These are phyloP conservation scores for Anorthoa munda DNA, from an alignment of 2,888 invertebrate species.

Conservation along the genomic window DNA sequence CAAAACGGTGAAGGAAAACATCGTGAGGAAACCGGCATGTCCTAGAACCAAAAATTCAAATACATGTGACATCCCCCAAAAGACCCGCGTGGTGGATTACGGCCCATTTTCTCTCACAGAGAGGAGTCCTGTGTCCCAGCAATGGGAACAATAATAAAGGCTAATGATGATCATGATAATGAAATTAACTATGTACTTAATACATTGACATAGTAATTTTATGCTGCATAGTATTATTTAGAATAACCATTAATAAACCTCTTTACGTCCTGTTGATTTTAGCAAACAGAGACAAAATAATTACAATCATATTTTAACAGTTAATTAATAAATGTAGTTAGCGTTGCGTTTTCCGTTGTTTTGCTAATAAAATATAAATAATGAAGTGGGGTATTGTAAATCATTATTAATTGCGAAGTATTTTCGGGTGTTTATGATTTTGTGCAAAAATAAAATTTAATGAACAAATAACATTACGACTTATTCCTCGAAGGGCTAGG, in stretches of 20 bases:
- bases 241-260: constrained; percentile 19
- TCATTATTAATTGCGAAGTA: constrained; percentile 5
- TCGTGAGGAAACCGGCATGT: too few species aligned
- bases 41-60: too few species aligned
- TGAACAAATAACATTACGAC: too few species aligned
- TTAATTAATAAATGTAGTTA: constrained; percentile 42
- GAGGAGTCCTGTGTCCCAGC: too few species aligned
- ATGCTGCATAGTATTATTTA: background rate
- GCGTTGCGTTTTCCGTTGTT: constrained; percentile 10
- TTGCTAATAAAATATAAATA: constrained; percentile 9
- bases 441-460: background rate
- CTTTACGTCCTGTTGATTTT: constrained; percentile 31
- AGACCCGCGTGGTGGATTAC: too few species aligned
- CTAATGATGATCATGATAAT: too few species aligned
- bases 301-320: constrained; percentile 39
- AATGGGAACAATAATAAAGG: too few species aligned
- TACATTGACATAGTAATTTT: background rate
- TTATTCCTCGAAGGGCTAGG: too few species aligned
- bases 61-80: too few species aligned
- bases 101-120: too few species aligned
- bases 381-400: constrained; percentile 10
- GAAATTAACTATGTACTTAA: background rate
- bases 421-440: background rate
- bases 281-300: constrained; percentile 25
- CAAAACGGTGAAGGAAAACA: too few species aligned